phyloP scores from a whole-genome alignment of 2,797 vertebrate species.

The Orestias chungarensis region DNA sequence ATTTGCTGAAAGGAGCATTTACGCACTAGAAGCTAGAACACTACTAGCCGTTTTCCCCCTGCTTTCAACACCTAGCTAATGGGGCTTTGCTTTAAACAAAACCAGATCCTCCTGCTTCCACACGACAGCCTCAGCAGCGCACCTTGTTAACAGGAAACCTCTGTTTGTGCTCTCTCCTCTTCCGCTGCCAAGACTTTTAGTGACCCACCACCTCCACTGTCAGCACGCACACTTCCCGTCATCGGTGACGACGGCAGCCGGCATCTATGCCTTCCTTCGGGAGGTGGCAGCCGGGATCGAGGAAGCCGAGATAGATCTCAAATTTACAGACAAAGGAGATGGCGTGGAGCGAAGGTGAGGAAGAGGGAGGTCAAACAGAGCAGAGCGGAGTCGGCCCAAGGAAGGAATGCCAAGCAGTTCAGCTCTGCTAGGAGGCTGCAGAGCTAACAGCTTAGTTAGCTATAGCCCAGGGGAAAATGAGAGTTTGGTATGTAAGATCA shows the following conservation, averaged over 20 bases:
- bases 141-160: conserved; percentile 83
- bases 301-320: conserved; percentile 65
- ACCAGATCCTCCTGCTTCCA: conserved; percentile 72
- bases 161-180: conserved; percentile 83
- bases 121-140: conserved; percentile 66
- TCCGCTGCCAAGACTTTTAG: conserved; percentile 70
- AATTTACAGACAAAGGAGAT: conserved; percentile 66
- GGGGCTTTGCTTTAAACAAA: conserved; percentile 75
- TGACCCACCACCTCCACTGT: conserved; percentile 29
- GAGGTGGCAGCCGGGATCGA: conserved; percentile 60
- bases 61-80: conserved; percentile 51
- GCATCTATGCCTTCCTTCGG: conserved; percentile 77
- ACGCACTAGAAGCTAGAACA: conserved; percentile 68
- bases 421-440: conserved; percentile 55
- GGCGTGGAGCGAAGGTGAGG: conserved; percentile 12
- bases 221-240: not conserved
- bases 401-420: conserved; percentile 71
- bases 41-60: conserved; percentile 29
- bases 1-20: conserved; percentile 41
- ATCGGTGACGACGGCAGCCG: conserved; percentile 68
- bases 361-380: conserved; percentile 62
- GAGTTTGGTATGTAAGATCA: conserved; percentile 41
- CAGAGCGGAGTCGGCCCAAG: conserved; percentile 58
- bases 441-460: conserved; percentile 70
- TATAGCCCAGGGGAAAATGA: conserved; percentile 40